phyloP scores from a whole-genome alignment of 2,888 invertebrate genomes.

The Proisotoma minuta region DNA sequence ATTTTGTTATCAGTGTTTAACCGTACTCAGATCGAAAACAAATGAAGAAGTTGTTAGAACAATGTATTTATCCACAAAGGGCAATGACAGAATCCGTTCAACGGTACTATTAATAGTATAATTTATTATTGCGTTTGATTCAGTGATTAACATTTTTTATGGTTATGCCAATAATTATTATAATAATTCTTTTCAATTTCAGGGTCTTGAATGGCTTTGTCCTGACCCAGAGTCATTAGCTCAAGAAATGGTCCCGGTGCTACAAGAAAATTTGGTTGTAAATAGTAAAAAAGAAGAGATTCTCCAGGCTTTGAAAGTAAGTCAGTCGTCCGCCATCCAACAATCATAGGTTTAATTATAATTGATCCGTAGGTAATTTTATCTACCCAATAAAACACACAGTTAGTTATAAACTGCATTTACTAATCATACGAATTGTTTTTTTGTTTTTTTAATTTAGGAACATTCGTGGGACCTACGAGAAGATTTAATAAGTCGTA shows the following conservation, averaged over 20 bases:
- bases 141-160: too few relatives aligned
- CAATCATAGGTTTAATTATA: not conserved
- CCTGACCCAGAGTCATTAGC: constrained; percentile 36
- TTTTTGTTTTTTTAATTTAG: constrained; percentile 20
- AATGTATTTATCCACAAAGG: constrained; percentile 35
- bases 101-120: too few relatives aligned
- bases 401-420: not conserved
- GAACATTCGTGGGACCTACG: constrained; percentile 45
- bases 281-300: constrained; percentile 28
- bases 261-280: constrained; percentile 28
- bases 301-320: constrained; percentile 38
- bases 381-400: not conserved
- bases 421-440: not conserved
- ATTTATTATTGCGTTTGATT: too few relatives aligned
- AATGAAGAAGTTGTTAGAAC: constrained; percentile 42
- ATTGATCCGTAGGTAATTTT: not conserved
- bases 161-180: too few relatives aligned
- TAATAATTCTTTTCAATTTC: constrained; percentile 5
- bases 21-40: constrained; percentile 40
- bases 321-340: constrained; percentile 6
- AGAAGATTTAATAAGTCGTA: constrained; percentile 32
- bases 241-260: constrained; percentile 45
- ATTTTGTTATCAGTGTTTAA: constrained; percentile 38
- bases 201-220: constrained; percentile 43
- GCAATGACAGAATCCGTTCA: constrained; percentile 29